phyloP scores from a whole-genome alignment of 2,888 invertebrate genomes.

The Candidula unifasciata region DNA sequence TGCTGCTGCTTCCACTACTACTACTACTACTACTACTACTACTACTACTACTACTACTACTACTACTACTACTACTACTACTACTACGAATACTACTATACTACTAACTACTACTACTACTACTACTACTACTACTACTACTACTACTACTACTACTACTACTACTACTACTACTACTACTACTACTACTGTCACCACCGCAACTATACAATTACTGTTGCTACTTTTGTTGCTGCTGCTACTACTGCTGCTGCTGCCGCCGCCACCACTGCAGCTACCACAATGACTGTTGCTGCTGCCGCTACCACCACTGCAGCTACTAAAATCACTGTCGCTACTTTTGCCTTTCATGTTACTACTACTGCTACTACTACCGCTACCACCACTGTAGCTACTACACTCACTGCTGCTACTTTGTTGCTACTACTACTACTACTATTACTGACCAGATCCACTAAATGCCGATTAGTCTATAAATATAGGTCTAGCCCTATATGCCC shows the following conservation, averaged over 20 bases:
- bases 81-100: slow-evolving; percentile 53
- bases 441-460: too few relatives aligned
- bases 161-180: slow-evolving; percentile 27
- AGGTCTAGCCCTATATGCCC: too few relatives aligned
- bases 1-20: too few relatives aligned
- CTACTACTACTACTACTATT: neutral
- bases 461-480: too few relatives aligned
- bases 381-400: neutral
- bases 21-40: slow-evolving; percentile 53
- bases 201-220: neutral
- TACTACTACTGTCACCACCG: neutral
- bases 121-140: slow-evolving; percentile 55
- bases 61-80: slow-evolving; percentile 54
- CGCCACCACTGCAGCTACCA: neutral
- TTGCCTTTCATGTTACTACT: slow-evolving; percentile 3
- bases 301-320: slow-evolving; percentile 23
- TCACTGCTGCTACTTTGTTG: slow-evolving; percentile 9
- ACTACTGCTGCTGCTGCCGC: slow-evolving; percentile 24
- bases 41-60: slow-evolving; percentile 54
- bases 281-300: neutral
- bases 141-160: slow-evolving; percentile 54
- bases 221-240: slow-evolving; percentile 14
- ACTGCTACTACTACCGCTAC: slow-evolving; percentile 19
- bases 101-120: slow-evolving; percentile 55
- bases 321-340: slow-evolving; percentile 16